These are phyloP conservation scores for Nymphicus hollandicus DNA, from an alignment of 2,113 vertebrate genomes.

Conservation along the genomic window DNA sequence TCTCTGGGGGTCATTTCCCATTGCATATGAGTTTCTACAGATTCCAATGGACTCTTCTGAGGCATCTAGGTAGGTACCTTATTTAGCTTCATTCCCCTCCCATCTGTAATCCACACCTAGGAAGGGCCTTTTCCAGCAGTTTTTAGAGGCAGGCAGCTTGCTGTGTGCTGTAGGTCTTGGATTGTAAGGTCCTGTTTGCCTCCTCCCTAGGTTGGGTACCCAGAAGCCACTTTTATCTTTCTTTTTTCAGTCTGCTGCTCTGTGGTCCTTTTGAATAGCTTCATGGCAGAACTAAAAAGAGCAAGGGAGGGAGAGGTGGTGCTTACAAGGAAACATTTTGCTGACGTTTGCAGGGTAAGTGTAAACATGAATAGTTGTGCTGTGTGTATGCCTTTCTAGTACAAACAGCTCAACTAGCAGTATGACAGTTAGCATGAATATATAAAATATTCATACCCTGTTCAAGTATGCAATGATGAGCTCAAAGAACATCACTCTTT, in stretches of 20 bases:
- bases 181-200: not conserved
- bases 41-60: not conserved
- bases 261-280: constrained; percentile 21
- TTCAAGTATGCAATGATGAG: constrained; percentile 50
- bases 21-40: not conserved
- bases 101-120: rapidly evolving
- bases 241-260: not conserved
- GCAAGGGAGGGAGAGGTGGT: not conserved
- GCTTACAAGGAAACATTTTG: constrained; percentile 43
- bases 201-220: not conserved
- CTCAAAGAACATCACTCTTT: constrained; percentile 31
- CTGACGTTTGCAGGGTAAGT: constrained; percentile 42
- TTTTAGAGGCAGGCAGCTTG: not conserved
- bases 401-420: constrained; percentile 42
- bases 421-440: constrained; percentile 52
- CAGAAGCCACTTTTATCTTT: not conserved
- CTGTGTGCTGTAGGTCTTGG: not conserved
- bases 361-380: constrained; percentile 31
- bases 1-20: not conserved
- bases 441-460: constrained; percentile 57
- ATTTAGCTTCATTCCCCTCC: not conserved
- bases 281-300: not conserved
- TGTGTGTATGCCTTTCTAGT: not conserved
- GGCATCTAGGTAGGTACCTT: not conserved
- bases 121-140: not conserved